Conservation (phyloP, 2,797 vertebrate species). For the Otus scops region DNA sequence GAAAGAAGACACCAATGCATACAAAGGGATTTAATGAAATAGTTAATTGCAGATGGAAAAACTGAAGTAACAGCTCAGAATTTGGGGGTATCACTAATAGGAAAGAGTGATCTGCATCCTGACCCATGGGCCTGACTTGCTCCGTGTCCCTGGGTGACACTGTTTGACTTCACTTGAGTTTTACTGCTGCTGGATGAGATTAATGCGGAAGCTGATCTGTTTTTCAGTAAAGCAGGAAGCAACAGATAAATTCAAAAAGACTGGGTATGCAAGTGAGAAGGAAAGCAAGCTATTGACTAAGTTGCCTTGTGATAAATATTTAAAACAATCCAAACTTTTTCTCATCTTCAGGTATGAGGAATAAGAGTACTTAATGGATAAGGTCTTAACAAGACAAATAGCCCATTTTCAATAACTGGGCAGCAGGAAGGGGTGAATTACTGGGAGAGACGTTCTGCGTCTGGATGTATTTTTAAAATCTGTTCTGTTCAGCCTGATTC, state of each 20-base stretch:
- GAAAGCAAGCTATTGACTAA: background rate
- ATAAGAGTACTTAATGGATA: background rate
- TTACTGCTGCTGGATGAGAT: background rate
- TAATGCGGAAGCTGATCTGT: background rate
- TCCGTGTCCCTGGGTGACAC: background rate
- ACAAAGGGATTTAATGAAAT: background rate
- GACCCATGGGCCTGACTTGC: accelerated
- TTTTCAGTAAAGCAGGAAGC: background rate
- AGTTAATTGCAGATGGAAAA: background rate
- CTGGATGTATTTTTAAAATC: background rate
- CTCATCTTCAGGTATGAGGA: background rate
- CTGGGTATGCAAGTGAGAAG: background rate
- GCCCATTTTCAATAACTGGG: background rate
- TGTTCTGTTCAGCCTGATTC: background rate
- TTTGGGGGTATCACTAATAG: background rate
- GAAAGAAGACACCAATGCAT: background rate
- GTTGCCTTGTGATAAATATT: background rate
- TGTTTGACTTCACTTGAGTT: background rate
- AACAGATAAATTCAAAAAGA: background rate
- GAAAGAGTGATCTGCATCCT: background rate
- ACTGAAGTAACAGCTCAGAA: background rate
- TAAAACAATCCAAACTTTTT: background rate
- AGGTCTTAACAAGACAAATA: background rate
- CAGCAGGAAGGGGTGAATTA: background rate
- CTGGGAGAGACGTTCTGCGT: background rate